These are phyloP conservation scores for Chymomyza caudatula DNA, from an alignment of 2,888 invertebrate species.

Conservation along the genomic window DNA sequence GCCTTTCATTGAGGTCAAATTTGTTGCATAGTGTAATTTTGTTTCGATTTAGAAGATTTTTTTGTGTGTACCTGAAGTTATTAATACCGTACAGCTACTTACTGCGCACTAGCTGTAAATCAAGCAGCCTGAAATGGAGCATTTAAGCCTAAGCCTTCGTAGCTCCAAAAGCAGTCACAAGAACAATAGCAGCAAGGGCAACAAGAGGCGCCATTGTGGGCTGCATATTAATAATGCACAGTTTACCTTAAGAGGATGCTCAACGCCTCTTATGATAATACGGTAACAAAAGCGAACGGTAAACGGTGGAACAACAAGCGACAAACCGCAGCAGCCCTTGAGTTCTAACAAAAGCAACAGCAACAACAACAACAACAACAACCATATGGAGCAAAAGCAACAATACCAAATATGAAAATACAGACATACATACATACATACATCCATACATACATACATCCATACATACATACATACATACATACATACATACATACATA, in stretches of 20 bases:
- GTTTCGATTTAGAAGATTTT: too few relatives aligned
- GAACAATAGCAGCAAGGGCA: background rate
- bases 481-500: too few relatives aligned
- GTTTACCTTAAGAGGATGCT: conserved; percentile 70
- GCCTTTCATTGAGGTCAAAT: too few relatives aligned
- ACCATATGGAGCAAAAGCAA: background rate
- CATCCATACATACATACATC: too few relatives aligned
- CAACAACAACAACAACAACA: background rate
- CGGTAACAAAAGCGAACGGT: conserved; percentile 40
- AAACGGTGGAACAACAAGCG: background rate
- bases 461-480: too few relatives aligned
- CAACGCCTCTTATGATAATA: conserved; percentile 64
- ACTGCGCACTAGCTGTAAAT: background rate
- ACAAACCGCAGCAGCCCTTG: background rate
- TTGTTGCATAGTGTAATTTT: too few relatives aligned
- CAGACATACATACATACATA: too few relatives aligned
- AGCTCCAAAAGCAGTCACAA: background rate
- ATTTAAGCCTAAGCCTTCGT: background rate
- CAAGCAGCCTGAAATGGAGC: background rate
- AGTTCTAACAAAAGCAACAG: background rate
- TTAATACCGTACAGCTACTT: background rate
- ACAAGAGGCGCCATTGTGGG: background rate
- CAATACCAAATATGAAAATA: conserved; percentile 35
- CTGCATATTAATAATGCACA: conserved; percentile 63
- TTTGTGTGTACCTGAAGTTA: background rate